Base-by-base conservation (phyloP, 2,113 vertebrate genomes). In the Petroica traversi region DNA sequence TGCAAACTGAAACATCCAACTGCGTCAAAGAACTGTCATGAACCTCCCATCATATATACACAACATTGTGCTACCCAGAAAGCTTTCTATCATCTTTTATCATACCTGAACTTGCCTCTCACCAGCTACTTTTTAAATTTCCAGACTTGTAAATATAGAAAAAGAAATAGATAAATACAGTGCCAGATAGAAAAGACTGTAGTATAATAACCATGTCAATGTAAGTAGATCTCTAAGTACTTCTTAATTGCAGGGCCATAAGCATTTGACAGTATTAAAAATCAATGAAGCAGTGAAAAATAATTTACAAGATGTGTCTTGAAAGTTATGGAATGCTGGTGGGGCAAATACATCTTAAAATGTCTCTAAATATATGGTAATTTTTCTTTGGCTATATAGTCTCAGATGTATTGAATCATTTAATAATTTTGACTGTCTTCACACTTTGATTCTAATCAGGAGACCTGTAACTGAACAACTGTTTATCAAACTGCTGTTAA, bases 391-490 rank as follows among this genome's bases (percentile, higher is more conserved):
- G 29, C 48, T 96, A 23, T 93, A 90, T 66, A 74, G 29, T 57
- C 85, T 95, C 85, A 92, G 77, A 92, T 95, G 95, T 97, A 96
- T 88, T 88, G 85, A 97, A 87, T 80, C 91, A 77, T 96, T 97
- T 96, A 95, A 97, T 97, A 97, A 97, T 96, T 94, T 92, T 96
- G 93, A 87, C 26, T 96, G 58, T 95, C 62, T 96, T 97, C 91
- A 97, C 93, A 96, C 89, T 96, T 95, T 93, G 95, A 97, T 95
- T 91, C 93, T 94, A 94, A 96, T 96, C 93, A 95, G 91, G 85
- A 96, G 95, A 93, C 94, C 57, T 96, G 45, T 95, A 94, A 96
- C 88, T 87, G 67, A 96, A 91, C 80, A 61, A 91, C 78, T 93
- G 58, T 94, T 97, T 93, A 79, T 92, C 87, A 79, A 41, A 93